Evolutionary conservation across 1,140 invertebrate species (phyloP), one percentile per base, ranked within the genome.

Genomic region (Drosophila biarmipes): DNA sequence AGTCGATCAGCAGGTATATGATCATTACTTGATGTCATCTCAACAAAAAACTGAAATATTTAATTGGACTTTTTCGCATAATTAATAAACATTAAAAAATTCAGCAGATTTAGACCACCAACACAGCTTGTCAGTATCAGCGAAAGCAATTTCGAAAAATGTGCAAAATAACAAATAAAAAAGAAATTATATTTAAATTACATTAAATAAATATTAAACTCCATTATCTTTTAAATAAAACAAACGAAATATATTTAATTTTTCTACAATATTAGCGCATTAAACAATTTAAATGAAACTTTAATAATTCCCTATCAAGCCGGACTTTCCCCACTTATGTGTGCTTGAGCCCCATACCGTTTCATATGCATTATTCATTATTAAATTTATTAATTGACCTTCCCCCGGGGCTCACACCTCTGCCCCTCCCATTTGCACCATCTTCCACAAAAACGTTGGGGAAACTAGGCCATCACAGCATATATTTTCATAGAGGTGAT

Each of bases 391-490:
- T 59, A 71, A 72, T 72, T 72, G 53, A 72, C 52, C 52, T 71
- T 58, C 21, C 45, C 53, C 54, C 34, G 37, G 45, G 29, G 53
- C 31, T 51, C 54, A 19, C 42, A 51, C 42, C 37, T 46, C 46
- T 14, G 31, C 24, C 27, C 40, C 46, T 53, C 53, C 59, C 64
- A 15, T 45, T 40, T 52, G 29, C 34, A 4, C 40, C 56, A 69
- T 64, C 64, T 52, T 46, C 34, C 63, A 48, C 34, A 66, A 86
- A 64, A 54, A 43, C 45, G 64, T 46, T 59, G 58, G 43, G 63
- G 38, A 87, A 86, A 87, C 74, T 86, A 87, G 81, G 81, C 48
- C 81, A 87, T 53, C 78, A 24, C 34, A 49, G 17, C 40, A 63
- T 73, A 81, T 24, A 24, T 24, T 24, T 24, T 24, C 24, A 24